Base-by-base conservation (phyloP, 2,797 vertebrate genomes). In the Manis crassicaudata region DNA sequence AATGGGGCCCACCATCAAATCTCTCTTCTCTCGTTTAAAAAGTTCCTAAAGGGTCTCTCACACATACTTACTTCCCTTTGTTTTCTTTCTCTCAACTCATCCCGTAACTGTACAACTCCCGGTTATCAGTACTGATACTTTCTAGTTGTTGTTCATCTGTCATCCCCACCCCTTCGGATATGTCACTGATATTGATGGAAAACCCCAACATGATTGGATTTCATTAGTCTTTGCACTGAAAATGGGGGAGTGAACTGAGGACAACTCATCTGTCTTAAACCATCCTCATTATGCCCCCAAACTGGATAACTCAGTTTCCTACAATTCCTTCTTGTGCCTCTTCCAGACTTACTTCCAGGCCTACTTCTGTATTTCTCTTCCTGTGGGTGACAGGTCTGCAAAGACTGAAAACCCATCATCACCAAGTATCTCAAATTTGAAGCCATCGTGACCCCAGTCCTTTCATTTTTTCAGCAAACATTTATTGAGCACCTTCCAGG, bases 401-500 rank as follows among this genome's bases (percentile, higher is more conserved):
- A 90, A 63, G 52, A 72, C 20, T 50, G 8, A 86, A 95, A 93
- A 35, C n/a, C 20, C 50, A 90, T 21, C 90, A 17, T 92, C 81
- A 87, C 67, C 13, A 90, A 94, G 70, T 20, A 50, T 87, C 65
- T 85, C 54, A 65, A 60, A 86, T 68, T 67, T 86, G 67, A 84
- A 95, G 77, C n/a, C 60, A 27, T n/a, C 10, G 88, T 83, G 79
- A 91, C 54, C 5, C 5, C 12, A 18, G 58, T 67, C 40, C 50
- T 94, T 97, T 91, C 46, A 77, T 70, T 76, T 92, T 91, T 91
- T 85, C 46, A 80, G 46, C 50, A 81, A 92, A 91, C 43, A 62
- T 91, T 93, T 96, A 75, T 73, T 89, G 58, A 95, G 29, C 12
- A 85, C 27, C 16, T 88, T 58, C 23, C n/a, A 88, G 29, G 46